Base-by-base conservation (phyloP, 2,888 invertebrate genomes). In the Terebella lapidaria region DNA sequence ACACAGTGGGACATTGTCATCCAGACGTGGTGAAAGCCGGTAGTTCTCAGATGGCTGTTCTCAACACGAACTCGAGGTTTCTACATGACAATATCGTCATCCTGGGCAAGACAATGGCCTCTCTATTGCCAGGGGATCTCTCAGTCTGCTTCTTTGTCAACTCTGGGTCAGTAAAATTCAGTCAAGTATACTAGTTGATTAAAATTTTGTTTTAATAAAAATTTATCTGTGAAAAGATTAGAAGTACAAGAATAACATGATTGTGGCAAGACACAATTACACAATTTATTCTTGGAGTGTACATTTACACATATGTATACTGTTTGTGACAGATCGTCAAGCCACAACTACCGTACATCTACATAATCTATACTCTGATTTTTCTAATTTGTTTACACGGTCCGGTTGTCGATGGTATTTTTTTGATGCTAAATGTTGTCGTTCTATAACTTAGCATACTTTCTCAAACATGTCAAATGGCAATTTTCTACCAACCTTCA, bases 1-100 rank as follows among this genome's bases (percentile, higher is more conserved):
- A n/a, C n/a, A 10, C 83, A 97, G 97, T 99, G 74, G 99, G 99
- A 1, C 99, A 99, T 82, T 95, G 96, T 75, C 94, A 99, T 80
- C 94, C 94, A 0, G 86, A 88, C 67, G 96, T 99, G 24, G 94
- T 94, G 1, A 86, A 89, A 74, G 94, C 94, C 0, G 94, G 92
- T 1, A 86, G 87, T 62, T 86, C 90, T 59, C 99, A 99, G 84
- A 92, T 97, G 91, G 86, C 88, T 20, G 82, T 89, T 1, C 86
- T 97, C 71, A 93, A 90, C 71, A 99, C 97, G 52, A 99, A 99
- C 84, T 92, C 90, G 77, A 88, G 99, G 42, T 99, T 94, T 79
- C 87, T 99, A 15, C 96, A 97, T 79, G 95, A 97, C 79, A 92
- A 95, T 78, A 84, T 99, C 65, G 94, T 95, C 5, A 84, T 93